A percentile compares a stretch with the other conserved stretches of the same genome.
Evolutionary conservation across 2,113 vertebrate genomes (phyloP).

Genomic region (Caranx ignobilis): DNA sequence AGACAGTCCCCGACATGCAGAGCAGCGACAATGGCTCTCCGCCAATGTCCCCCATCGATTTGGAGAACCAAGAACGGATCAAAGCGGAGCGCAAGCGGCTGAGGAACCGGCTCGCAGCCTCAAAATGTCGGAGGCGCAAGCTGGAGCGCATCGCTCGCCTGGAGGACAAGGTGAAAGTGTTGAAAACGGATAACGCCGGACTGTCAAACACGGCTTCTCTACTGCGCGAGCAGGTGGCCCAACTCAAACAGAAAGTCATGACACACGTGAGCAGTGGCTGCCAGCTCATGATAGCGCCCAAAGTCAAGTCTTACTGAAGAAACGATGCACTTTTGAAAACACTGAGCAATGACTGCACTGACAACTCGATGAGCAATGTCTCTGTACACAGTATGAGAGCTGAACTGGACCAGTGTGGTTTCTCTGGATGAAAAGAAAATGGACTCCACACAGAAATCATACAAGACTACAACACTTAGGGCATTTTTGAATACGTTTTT

Average conservation of each 20-base stretch:
- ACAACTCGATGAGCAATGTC: conserved; percentile 55
- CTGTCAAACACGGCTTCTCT: conserved; percentile 89
- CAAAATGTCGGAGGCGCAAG: conserved; percentile 93
- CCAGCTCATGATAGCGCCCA: conserved; percentile 90
- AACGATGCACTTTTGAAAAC: conserved; percentile 73
- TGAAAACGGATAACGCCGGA: conserved; percentile 93
- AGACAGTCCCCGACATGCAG: conserved; percentile 90
- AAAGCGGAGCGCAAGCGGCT: conserved; percentile 93
- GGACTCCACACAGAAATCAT: conserved; percentile 18
- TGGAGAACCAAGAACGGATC: conserved; percentile 93
- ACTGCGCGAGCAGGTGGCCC: conserved; percentile 92
- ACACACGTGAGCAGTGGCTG: conserved; percentile 94
- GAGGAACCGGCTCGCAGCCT: conserved; percentile 92
- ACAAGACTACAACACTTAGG: conserved; percentile 71
- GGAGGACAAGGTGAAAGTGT: conserved; percentile 93
- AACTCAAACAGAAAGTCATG: conserved; percentile 94
- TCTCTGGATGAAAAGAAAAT: conserved; percentile 15
- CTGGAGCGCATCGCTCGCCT: conserved; percentile 93
- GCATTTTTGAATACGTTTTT: conserved; percentile 72
- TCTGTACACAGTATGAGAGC: conserved; percentile 59
- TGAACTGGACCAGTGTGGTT: conserved; percentile 42
- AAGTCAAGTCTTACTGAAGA: conserved; percentile 87
- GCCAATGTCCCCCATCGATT: conserved; percentile 91
- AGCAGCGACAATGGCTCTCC: conserved; percentile 87
- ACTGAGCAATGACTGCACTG: conserved; percentile 81